phyloP scores from a whole-genome alignment of 2,797 vertebrate species.

The Pipistrellus kuhlii region DNA sequence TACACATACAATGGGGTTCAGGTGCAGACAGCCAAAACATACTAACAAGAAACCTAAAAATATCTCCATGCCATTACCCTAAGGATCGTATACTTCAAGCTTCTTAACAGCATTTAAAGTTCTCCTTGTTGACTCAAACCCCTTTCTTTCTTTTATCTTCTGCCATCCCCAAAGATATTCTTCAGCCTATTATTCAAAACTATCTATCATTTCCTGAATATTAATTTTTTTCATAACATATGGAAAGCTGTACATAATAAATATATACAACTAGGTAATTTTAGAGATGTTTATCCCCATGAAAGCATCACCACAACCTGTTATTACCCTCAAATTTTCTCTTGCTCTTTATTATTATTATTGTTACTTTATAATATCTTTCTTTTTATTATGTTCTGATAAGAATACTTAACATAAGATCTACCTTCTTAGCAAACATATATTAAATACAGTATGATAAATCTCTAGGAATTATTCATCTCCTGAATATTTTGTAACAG shows the following conservation, averaged over 20 bases:
- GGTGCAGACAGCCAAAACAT: not conserved
- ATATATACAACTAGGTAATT: not conserved
- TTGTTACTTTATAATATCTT: not conserved
- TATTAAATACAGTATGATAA: not conserved
- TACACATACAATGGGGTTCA: no score
- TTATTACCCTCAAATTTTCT: not conserved
- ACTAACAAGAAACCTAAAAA: not conserved
- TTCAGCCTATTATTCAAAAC: not conserved
- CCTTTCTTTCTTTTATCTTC: not conserved
- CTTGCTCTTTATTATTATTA: not conserved
- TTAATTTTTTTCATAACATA: not conserved
- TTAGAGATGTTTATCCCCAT: not conserved
- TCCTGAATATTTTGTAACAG: not conserved
- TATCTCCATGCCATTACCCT: accelerated
- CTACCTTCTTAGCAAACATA: not conserved
- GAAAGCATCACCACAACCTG: not conserved
- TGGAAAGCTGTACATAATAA: not conserved
- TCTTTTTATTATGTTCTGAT: not conserved
- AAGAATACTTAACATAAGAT: not conserved
- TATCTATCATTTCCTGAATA: not conserved
- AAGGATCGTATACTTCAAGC: not conserved
- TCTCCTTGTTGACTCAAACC: not conserved
- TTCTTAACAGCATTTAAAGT: not conserved
- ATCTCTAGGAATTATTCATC: not conserved
- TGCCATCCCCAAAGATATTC: not conserved